Evolutionary conservation across 2,888 invertebrate species (phyloP).

Genomic region (Dolichopus griseipennis): DNA sequence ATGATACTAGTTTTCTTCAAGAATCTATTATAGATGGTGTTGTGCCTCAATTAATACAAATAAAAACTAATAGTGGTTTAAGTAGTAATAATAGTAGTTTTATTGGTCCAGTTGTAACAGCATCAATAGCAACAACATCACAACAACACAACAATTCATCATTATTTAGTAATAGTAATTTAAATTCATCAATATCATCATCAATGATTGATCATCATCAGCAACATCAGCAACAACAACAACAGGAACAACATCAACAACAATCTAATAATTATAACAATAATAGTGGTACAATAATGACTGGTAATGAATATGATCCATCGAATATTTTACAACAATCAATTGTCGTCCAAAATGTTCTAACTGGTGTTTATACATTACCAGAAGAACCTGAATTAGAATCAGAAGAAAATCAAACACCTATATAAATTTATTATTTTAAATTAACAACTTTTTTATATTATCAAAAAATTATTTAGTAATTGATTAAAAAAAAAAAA

Average conservation of each 20-base stretch:
- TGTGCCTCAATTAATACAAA: constrained; percentile 23
- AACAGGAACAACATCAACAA: too few relatives aligned
- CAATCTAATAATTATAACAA: too few relatives aligned
- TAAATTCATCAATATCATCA: not conserved
- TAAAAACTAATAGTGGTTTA: constrained; percentile 18
- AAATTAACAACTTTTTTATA: not conserved
- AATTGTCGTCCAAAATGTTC: constrained; percentile 29
- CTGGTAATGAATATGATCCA: constrained; percentile 5
- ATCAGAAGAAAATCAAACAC: constrained; percentile 30
- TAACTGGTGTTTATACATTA: constrained; percentile 50
- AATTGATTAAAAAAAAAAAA: too few relatives aligned
- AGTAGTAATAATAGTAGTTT: constrained; percentile 10
- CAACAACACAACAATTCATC: constrained; percentile 8
- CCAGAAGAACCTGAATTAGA: constrained; percentile 51
- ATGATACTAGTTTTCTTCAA: constrained; percentile 16
- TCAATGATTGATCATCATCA: not conserved
- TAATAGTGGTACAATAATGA: not conserved
- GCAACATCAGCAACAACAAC: too few relatives aligned
- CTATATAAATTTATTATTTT: not conserved
- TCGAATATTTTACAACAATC: constrained; percentile 15
- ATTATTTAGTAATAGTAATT: not conserved
- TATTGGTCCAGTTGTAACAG: constrained; percentile 28
- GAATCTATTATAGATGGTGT: constrained; percentile 20
- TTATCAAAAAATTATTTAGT: not conserved
- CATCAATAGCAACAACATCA: constrained; percentile 29